Evolutionary conservation across 2,113 vertebrate species (phyloP), one percentile per base, ranked within the genome.

Genomic region (Sylvia atricapilla): DNA sequence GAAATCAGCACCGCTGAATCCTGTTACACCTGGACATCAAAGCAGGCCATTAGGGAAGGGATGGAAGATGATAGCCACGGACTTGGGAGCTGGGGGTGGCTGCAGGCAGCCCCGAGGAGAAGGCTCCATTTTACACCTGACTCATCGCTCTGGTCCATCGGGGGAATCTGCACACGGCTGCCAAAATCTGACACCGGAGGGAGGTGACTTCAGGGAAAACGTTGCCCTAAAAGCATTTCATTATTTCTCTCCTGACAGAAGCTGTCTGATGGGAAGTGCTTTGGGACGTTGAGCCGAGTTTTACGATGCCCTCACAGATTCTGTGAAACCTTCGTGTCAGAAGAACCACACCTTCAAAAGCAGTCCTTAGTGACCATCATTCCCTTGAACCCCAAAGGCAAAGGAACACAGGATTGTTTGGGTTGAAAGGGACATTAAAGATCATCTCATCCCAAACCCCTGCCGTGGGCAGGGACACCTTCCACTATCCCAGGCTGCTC

Each of bases 251-350:
- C 37, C 10, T 10, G 50, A 49, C 53, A 53, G 86, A 13, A 84
- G 19, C 50, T 0, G 0, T n/a, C 43, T 77, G 52, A 46, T 9
- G 4, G 50, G 69, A 46, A 77, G 41, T 10, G 20, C 27, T 79
- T 30, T 4, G 50, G 10, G 37, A 8, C 0, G 0, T 0, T 17
- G 59, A 72, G 49, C 13, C 41, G 11, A 12, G 33, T 53, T 47
- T 82, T 14, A 2, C 13, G 37, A 3, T 5, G 27, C 10, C 3
- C 16, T 37, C 37, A 3, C 7, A 1, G 1, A 6, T 43, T 84
- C 14, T 64, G 49, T 3, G 25, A 63, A 78, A 9, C 11, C 2
- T 83, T 44, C 4, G 19, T 43, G 60, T 63, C 63, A 30, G 59
- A 67, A 77, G 13, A 10, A 2, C 8, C 39, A 7, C 15, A 0